Base-by-base conservation (phyloP, 2,113 vertebrate species). In the Periophthalmus modestus region DNA sequence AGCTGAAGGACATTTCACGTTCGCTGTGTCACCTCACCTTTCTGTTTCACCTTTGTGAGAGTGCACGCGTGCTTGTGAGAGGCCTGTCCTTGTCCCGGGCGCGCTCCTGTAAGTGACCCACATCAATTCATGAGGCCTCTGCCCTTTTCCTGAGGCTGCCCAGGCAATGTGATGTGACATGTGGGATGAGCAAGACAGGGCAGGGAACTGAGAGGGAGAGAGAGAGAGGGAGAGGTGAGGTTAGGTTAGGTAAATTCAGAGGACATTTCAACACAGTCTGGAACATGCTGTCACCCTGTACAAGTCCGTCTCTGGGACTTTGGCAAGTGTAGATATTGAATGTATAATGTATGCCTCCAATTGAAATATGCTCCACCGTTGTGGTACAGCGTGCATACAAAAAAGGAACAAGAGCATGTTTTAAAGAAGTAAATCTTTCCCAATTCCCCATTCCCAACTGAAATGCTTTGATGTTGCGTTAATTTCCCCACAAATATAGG, bases 91-190 rank as follows among this genome's bases (percentile, higher is more conserved):
- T 83, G 88, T 83, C 75, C 67, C 15, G 66, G 77, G 81, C 76
- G 46, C 76, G 85, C 78, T 79, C 70, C 65, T 80, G 80, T 84
- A 81, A 86, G 79, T 54, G 85, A 87, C 80, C 82, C 75, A 81
- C 82, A 88, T 83, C 83, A 85, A 89, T 85, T 83, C 86, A 79
- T 63, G 68, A 63, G 87, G 72, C 78, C 82, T 85, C 78, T 92
- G 92, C 89, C 91, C 91, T 92, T 92, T 91, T 92, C 89, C 82
- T 43, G 70, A 63, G 69, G 80, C 83, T 75, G 79, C 69, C 58
- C 70, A 80, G 83, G 85, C 89, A 89, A 93, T 92, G 77, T 89
- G 89, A 92, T 91, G 91, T 91, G 90, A 92, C 91, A 89, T 86
- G 80, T 79, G 46, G 83, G 81, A 88, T 80, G 89, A 87, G 85